Percentiles rank a stretch among this genome's conserved stretches.
These are phyloP conservation scores for Atopsyche davidsoni DNA, from an alignment of 1,140 invertebrate genomes.

Conservation along the genomic window DNA sequence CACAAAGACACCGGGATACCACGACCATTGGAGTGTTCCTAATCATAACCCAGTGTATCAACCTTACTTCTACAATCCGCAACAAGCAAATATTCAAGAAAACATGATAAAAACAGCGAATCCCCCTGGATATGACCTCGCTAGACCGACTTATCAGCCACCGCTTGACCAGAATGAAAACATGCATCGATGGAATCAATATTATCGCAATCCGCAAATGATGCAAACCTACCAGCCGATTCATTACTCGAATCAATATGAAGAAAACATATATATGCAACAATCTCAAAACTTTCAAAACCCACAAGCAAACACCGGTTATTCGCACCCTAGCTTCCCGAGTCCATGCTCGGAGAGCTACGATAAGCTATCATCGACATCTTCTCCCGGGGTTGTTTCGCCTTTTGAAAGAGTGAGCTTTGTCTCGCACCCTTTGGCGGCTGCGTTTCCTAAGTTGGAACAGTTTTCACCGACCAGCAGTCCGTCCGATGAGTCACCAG, in stretches of 20 bases:
- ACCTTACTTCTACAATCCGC: background rate
- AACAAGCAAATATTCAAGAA: background rate
- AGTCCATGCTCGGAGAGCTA: slow-evolving; percentile 19
- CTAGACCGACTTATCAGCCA: background rate
- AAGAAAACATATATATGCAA: too few species aligned
- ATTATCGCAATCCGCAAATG: slow-evolving; percentile 4
- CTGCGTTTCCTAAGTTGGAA: slow-evolving; percentile 3
- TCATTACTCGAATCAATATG: background rate
- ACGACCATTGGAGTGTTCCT: slow-evolving; percentile 19
- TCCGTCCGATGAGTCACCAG: slow-evolving; percentile 34
- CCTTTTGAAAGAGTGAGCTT: slow-evolving; percentile 3
- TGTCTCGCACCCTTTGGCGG: background rate
- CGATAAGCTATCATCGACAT: slow-evolving; percentile 15
- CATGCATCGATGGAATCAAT: background rate
- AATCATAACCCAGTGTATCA: slow-evolving; percentile 3
- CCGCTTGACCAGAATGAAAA: background rate
- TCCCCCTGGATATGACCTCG: background rate
- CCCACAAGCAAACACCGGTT: background rate
- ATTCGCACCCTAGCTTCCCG: slow-evolving; percentile 10
- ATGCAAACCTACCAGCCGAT: slow-evolving; percentile 1
- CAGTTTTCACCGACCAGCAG: slow-evolving; percentile 4
- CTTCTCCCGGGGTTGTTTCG: slow-evolving; percentile 11
- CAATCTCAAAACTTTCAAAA: slow-evolving; percentile 3
- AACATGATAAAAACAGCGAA: background rate
- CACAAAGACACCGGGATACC: slow-evolving; percentile 11